Evolutionary conservation across 2,888 invertebrate genomes (phyloP).

Genomic region (Pterostichus madidus): DNA sequence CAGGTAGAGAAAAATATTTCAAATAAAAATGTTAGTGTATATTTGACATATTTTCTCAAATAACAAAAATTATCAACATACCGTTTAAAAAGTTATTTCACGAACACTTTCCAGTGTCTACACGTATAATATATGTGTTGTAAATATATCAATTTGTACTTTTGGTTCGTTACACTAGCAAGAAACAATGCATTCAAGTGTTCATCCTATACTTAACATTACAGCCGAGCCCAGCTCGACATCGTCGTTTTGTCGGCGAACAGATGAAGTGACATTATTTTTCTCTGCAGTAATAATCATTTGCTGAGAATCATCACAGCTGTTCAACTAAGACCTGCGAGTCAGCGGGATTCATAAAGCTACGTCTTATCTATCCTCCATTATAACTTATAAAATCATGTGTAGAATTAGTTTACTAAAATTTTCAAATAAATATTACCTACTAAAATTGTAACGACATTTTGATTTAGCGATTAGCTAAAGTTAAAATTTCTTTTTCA

Average conservation of each 20-base stretch:
- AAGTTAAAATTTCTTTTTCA: too few species aligned
- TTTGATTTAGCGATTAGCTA: too few species aligned
- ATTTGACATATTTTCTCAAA: too few species aligned
- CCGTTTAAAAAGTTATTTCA: too few species aligned
- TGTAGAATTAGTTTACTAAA: too few species aligned
- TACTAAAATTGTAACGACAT: too few species aligned
- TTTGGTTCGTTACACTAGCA: background rate
- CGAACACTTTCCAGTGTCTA: too few species aligned
- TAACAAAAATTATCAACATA: too few species aligned
- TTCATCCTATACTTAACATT: background rate
- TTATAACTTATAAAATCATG: too few species aligned
- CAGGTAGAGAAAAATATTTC: too few species aligned
- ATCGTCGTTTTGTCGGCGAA: background rate
- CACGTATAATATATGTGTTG: background rate
- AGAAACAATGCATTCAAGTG: background rate
- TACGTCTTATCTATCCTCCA: background rate
- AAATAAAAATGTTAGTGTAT: too few species aligned
- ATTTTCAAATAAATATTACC: too few species aligned
- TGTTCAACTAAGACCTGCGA: background rate
- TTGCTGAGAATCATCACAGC: slow-evolving; percentile 18
- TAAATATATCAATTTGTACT: background rate
- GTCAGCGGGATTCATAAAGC: background rate
- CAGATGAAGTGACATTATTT: slow-evolving; percentile 2
- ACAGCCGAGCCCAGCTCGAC: background rate
- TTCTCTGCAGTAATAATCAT: slow-evolving; percentile 21